Evolutionary conservation across 2,113 vertebrate genomes (phyloP).

Genomic region (Uria lomvia): DNA sequence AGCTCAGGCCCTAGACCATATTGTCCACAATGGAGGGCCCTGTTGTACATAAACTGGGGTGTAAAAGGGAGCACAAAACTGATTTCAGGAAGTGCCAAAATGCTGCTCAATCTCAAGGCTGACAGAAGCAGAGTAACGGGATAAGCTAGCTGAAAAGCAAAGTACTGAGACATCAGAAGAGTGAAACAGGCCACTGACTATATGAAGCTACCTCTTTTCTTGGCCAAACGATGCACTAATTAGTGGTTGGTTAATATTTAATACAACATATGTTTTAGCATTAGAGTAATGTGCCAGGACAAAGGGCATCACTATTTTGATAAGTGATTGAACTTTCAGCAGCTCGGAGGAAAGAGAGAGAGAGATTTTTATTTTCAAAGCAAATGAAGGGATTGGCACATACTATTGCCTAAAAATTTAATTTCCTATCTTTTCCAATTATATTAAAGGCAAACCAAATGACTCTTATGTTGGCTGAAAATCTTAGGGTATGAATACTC

Average conservation of each 20-base stretch:
- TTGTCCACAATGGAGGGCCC: not conserved
- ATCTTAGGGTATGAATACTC: constrained; percentile 23
- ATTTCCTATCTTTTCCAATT: constrained; percentile 9
- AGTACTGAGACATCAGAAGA: not conserved
- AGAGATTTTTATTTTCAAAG: not conserved
- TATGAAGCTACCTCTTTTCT: not conserved
- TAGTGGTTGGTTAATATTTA: constrained; percentile 39
- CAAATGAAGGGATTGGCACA: constrained; percentile 4
- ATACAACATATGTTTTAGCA: constrained; percentile 35
- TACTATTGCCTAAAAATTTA: not conserved
- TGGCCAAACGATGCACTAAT: not conserved
- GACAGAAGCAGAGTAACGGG: not conserved
- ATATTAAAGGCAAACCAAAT: not conserved
- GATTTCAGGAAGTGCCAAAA: not conserved
- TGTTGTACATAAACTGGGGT: not conserved
- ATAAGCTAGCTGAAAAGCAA: not conserved
- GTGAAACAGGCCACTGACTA: not conserved
- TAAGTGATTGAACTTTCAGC: constrained; percentile 12
- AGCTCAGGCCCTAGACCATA: not conserved
- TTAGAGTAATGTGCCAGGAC: not conserved
- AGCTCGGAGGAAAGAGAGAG: not conserved
- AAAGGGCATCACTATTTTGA: constrained; percentile 8
- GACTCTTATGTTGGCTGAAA: constrained; percentile 23
- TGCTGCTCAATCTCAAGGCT: not conserved
- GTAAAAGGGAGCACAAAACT: not conserved